Evolutionary conservation across 1,140 invertebrate genomes (phyloP).

Genomic region (Microplitis demolitor): DNA sequence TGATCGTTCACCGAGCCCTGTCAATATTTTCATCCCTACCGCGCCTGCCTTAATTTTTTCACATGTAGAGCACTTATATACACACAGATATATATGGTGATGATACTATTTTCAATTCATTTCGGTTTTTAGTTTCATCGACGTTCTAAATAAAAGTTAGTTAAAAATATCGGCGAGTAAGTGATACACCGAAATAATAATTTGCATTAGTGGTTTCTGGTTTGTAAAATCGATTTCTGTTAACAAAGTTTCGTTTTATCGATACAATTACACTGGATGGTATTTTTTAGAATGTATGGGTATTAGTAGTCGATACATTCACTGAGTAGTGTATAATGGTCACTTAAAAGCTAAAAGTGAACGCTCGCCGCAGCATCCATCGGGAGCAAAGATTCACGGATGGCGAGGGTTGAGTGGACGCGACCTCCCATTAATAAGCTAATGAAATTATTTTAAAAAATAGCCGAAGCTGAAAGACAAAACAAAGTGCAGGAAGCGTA

Average conservation of each 20-base stretch:
- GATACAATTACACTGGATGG: no score
- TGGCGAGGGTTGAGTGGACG: not conserved
- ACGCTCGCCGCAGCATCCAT: no score
- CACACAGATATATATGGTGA: no score
- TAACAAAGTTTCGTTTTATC: not conserved
- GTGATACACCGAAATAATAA: not conserved
- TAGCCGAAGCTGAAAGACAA: no score
- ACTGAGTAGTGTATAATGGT: slow-evolving; percentile 29
- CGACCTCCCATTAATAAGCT: no score
- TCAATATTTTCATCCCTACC: slow-evolving; percentile 41
- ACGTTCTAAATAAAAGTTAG: not conserved
- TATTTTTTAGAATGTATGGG: not conserved
- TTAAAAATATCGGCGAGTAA: not conserved
- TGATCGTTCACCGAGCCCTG: slow-evolving; percentile 36
- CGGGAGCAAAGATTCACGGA: not conserved
- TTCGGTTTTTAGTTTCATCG: not conserved
- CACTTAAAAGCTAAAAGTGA: slow-evolving; percentile 29
- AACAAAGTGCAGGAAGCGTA: no score
- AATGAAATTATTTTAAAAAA: no score
- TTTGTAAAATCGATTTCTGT: not conserved
- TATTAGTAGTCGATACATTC: not conserved
- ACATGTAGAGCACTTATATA: not conserved
- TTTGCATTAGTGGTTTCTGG: not conserved
- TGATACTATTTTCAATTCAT: no score
- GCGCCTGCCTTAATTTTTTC: slow-evolving; percentile 20